These are phyloP conservation scores for Pachypsylla venusta DNA, from an alignment of 1,140 invertebrate species.

Conservation along the genomic window DNA sequence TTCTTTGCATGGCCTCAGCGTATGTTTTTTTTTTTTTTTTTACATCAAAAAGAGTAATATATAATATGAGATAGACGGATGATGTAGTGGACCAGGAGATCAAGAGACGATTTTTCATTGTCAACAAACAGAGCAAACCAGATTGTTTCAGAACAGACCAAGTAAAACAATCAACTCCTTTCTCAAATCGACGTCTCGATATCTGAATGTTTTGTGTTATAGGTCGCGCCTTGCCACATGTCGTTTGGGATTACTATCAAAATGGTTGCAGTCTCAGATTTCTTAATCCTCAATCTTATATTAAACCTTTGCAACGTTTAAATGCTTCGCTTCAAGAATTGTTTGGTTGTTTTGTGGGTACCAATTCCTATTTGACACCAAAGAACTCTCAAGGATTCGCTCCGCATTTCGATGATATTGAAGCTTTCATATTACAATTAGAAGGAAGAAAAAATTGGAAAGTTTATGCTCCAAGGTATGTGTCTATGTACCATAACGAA, in stretches of 20 bases:
- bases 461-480: slow-evolving; percentile 59
- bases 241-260: slow-evolving; percentile 81
- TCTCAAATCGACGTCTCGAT: too few species aligned
- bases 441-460: slow-evolving; percentile 93
- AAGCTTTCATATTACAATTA: slow-evolving; percentile 91
- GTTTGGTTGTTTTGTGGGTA: slow-evolving; percentile 84
- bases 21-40: too few species aligned
- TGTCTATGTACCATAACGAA: too few species aligned
- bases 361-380: slow-evolving; percentile 92
- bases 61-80: too few species aligned
- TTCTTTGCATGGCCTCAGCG: too few species aligned
- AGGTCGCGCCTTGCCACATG: slow-evolving; percentile 44
- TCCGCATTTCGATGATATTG: slow-evolving; percentile 97
- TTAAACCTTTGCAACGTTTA: slow-evolving; percentile 34
- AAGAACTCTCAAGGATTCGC: slow-evolving; percentile 92
- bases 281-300: slow-evolving; percentile 86
- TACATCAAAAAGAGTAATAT: too few species aligned
- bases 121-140: too few species aligned
- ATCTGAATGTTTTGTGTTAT: too few species aligned
- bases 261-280: slow-evolving; percentile 83
- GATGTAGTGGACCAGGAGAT: too few species aligned
- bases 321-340: slow-evolving; percentile 77
- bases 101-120: too few species aligned
- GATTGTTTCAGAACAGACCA: too few species aligned
- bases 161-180: too few species aligned